phyloP scores from a whole-genome alignment of 2,113 vertebrate genomes.

The Diphyllodes magnificus region DNA sequence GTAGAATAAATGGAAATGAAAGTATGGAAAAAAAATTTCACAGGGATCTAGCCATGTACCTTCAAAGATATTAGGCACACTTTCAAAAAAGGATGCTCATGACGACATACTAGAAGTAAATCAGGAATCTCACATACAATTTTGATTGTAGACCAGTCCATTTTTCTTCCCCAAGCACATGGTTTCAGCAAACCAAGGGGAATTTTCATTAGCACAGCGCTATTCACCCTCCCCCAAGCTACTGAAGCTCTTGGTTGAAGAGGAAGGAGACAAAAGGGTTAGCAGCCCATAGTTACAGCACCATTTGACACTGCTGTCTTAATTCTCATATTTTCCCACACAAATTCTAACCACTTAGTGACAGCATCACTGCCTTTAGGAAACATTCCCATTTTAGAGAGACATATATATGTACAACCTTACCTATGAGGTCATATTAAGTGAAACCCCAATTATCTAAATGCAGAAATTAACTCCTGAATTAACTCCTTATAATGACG shows the following conservation, averaged over 20 bases:
- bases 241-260: not conserved
- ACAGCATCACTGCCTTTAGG: not conserved
- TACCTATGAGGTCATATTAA: not conserved
- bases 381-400: not conserved
- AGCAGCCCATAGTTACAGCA: not conserved
- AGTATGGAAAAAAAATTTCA: not conserved
- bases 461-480: not conserved
- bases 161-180: accelerated
- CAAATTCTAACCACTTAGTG: not conserved
- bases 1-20: not conserved
- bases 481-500: not conserved
- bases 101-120: not conserved
- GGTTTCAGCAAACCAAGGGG: not conserved
- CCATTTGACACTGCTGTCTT: not conserved
- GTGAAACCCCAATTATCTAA: not conserved
- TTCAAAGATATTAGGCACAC: not conserved
- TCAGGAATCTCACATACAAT: not conserved
- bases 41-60: not conserved
- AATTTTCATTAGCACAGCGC: not conserved
- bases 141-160: not conserved
- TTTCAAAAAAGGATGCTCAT: not conserved
- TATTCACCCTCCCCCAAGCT: not conserved
- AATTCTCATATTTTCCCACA: not conserved
- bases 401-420: not conserved
- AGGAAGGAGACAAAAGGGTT: not conserved